Evolutionary conservation across 2,888 invertebrate species (phyloP), one percentile per base, ranked within the genome.

Genomic region (Theodoxus fluviatilis): DNA sequence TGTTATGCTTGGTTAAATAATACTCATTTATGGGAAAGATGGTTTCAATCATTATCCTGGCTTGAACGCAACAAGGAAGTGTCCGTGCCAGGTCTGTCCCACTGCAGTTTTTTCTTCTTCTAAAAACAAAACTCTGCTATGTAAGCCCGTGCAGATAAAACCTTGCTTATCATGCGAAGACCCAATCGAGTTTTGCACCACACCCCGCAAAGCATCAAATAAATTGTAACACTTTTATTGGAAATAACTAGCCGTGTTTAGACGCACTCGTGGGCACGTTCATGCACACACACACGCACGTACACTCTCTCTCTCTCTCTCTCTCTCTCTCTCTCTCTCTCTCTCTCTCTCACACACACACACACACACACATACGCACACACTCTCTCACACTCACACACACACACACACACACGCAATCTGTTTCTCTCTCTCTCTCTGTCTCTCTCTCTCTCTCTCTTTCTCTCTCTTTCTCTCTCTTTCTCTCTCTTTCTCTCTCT

Each of bases 221-320:
- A n/a, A n/a, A n/a, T n/a, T n/a, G n/a, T n/a, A 43, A 12, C 43
- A 43, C 18, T 12, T 43, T 43, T 12, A 12, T 43, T 43, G 9
- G 43, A 43, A 43, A 12, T 31, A 25, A 2, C 25, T 49, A 71
- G 35, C 3, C 61, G 37, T 37, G 37, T 37, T 35, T 37, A 61
- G 35, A 61, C 61, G n/a, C 35, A 35, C 61, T 35, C 61, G 37
- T 37, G 37, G 35, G 37, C 61, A 61, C 61, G 37, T 37, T 35
- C 61, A 61, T 37, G 37, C 61, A 61, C 61, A 61, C 61, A 35
- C 61, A 61, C 61, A 35, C 61, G 37, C 61, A 35, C 61, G 37
- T 37, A 35, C 61, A 61, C 61, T 18, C 61, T 35, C 35, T 18
- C 61, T 35, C 61, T 18, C 61, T n/a, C 35, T 7, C 35, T 35